phyloP scores from a whole-genome alignment of 1,140 invertebrate genomes.

The Drosophila watanabei region DNA sequence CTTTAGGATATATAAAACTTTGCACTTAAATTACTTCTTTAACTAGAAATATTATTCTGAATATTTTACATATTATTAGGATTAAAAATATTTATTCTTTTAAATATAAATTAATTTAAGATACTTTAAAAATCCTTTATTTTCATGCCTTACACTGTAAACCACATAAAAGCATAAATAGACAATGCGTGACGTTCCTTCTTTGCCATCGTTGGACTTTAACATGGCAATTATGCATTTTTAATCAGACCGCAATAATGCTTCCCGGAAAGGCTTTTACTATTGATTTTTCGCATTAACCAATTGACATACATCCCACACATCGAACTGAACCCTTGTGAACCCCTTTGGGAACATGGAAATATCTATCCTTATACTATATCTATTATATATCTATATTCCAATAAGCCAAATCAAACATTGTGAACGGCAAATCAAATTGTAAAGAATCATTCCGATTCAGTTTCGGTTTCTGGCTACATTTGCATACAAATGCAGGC shows the following conservation, averaged over 20 bases:
- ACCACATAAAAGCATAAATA: constrained; percentile 37
- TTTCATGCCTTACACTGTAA: not conserved
- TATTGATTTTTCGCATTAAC: constrained; percentile 66
- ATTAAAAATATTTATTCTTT: not conserved
- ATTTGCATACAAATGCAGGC: constrained; percentile 62
- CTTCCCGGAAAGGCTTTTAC: constrained; percentile 62
- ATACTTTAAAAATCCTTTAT: not conserved
- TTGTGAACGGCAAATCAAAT: constrained; percentile 32
- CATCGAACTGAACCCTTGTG: constrained; percentile 14
- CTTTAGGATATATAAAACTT: no score
- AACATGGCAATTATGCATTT: constrained; percentile 71
- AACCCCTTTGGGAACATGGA: constrained; percentile 5
- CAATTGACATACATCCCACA: constrained; percentile 59
- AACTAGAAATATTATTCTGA: no score
- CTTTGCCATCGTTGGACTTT: constrained; percentile 12
- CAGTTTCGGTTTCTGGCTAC: constrained; percentile 29
- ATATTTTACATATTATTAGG: no score
- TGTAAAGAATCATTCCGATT: constrained; percentile 48
- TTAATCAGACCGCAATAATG: constrained; percentile 56
- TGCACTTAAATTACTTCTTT: no score
- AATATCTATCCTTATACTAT: not conserved
- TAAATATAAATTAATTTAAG: constrained; percentile 9
- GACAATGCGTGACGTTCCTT: constrained; percentile 61
- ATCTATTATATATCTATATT: constrained; percentile 17
- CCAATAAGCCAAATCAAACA: constrained; percentile 60